These are phyloP conservation scores for Bucorvus abyssinicus DNA, from an alignment of 2,797 vertebrate species.

Conservation along the genomic window DNA sequence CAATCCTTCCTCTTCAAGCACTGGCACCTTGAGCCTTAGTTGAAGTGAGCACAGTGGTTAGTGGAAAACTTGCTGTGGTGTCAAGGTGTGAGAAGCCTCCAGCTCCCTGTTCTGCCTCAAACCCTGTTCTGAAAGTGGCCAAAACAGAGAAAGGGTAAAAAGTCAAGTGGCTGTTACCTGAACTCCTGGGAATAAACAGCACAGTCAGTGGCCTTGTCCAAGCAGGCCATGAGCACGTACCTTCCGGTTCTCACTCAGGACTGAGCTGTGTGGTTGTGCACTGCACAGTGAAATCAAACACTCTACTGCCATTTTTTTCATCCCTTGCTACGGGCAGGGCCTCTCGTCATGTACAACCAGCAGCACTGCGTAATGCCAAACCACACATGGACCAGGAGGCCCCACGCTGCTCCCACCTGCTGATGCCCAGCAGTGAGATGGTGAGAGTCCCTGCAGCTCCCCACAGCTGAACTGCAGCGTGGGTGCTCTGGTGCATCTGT, in stretches of 20 bases:
- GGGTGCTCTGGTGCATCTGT: not conserved
- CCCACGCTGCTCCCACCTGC: not conserved
- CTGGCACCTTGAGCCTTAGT: not conserved
- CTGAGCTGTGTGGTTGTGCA: not conserved
- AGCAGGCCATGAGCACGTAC: not conserved
- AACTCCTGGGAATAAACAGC: not conserved
- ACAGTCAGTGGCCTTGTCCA: not conserved
- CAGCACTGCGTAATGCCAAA: not conserved
- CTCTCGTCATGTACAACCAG: not conserved
- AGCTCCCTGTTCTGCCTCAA: not conserved
- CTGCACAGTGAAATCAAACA: not conserved
- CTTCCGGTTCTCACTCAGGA: not conserved
- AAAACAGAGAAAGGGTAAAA: not conserved
- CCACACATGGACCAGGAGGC: not conserved
- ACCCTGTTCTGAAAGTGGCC: not conserved
- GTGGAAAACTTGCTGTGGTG: not conserved
- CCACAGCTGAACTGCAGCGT: fast-evolving
- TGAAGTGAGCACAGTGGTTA: not conserved
- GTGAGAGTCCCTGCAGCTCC: not conserved
- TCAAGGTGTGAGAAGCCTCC: not conserved
- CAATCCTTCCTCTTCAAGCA: not conserved
- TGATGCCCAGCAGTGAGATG: fast-evolving
- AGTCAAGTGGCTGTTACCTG: not conserved
- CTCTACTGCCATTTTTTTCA: not conserved
- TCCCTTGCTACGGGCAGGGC: not conserved